Evolutionary conservation across 2,113 vertebrate genomes (phyloP).

Genomic region (Ia io): DNA sequence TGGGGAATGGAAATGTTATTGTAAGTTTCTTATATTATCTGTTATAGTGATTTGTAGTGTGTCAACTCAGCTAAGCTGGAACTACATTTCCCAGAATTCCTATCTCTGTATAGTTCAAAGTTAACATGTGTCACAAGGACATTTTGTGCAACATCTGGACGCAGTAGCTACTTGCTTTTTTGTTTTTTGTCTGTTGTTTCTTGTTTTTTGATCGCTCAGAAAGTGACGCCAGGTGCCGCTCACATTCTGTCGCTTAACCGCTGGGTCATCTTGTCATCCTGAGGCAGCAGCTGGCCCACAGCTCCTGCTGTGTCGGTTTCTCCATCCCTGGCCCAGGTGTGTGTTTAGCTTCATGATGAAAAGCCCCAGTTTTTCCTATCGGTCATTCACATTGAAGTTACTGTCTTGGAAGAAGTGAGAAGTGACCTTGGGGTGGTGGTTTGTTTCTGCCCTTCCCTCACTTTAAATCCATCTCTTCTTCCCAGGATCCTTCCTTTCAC

Average conservation of each 20-base stretch:
- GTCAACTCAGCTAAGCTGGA: neutral
- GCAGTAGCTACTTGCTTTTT: neutral
- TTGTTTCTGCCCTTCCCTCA: neutral
- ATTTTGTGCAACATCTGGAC: neutral
- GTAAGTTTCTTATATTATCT: neutral
- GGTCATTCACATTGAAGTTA: neutral
- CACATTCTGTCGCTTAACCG: neutral
- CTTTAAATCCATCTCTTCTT: neutral
- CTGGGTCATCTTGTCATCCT: neutral
- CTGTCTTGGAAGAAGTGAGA: neutral
- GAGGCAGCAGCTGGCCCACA: neutral
- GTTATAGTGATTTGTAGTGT: neutral
- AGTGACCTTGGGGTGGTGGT: rapidly evolving
- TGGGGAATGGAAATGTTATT: neutral
- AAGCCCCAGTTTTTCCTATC: neutral
- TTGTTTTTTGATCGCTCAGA: neutral
- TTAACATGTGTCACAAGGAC: neutral
- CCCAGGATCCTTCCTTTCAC: neutral
- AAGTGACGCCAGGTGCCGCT: neutral
- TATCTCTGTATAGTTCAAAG: neutral
- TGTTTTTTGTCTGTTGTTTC: neutral
- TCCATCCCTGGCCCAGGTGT: neutral
- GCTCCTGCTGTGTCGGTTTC: neutral
- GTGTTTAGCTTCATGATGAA: neutral
- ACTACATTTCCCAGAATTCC: neutral